Percentiles rank a stretch among this genome's conserved stretches.
phyloP scores from a whole-genome alignment of 1,140 invertebrate species.

The Ooceraea biroi region DNA sequence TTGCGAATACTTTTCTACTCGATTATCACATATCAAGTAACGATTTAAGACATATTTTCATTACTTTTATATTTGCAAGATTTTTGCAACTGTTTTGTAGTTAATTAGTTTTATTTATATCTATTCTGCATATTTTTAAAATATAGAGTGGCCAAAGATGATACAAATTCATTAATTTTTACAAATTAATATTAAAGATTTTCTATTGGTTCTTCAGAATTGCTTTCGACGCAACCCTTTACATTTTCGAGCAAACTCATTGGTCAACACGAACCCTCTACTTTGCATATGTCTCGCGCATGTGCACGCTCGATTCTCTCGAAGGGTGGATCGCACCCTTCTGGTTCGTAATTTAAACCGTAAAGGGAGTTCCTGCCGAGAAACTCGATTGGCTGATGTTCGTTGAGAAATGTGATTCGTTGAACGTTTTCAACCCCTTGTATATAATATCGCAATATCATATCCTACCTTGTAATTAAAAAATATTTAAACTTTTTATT shows the following conservation, averaged over 20 bases:
- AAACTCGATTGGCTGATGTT: constrained; percentile 27
- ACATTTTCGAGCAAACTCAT: constrained; percentile 37
- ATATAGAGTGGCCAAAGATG: neutral
- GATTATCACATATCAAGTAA: neutral
- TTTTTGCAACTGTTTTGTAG: neutral
- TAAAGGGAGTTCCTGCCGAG: constrained; percentile 11
- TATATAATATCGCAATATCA: neutral
- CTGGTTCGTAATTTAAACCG: constrained; percentile 42
- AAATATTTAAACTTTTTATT: constrained; percentile 1
- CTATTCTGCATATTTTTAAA: neutral
- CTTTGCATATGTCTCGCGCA: constrained; percentile 62
- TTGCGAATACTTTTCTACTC: neutral
- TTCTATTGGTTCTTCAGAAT: constrained; percentile 28
- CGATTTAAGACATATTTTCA: neutral
- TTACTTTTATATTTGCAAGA: neutral
- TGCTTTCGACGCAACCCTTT: constrained; percentile 7
- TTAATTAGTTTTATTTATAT: neutral
- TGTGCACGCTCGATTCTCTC: constrained; percentile 45
- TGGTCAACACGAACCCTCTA: constrained; percentile 32
- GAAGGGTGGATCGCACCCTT: constrained; percentile 53
- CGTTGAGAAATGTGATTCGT: neutral
- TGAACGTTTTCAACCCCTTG: neutral
- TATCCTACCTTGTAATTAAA: neutral
- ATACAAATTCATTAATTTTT: neutral
- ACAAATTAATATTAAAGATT: neutral